These are phyloP conservation scores for Heliothis virescens DNA, from an alignment of 1,140 invertebrate species.

Conservation along the genomic window DNA sequence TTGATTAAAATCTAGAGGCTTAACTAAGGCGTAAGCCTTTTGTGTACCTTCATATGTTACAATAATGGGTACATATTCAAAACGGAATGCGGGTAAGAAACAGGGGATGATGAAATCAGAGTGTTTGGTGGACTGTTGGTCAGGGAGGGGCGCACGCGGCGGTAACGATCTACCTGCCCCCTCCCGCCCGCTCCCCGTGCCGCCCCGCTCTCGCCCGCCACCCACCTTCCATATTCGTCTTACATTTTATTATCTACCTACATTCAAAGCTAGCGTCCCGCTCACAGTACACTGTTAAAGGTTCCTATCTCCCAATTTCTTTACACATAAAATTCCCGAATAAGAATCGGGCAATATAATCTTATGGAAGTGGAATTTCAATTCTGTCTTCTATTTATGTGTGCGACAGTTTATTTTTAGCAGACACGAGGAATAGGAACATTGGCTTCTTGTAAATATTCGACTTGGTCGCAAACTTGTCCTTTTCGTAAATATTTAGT, in stretches of 20 bases:
- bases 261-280: slow-evolving; percentile 32
- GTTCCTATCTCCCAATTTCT: slow-evolving; percentile 40
- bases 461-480: background rate
- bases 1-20: slow-evolving; percentile 40
- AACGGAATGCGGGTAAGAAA: slow-evolving; percentile 36
- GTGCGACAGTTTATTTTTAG: slow-evolving; percentile 34
- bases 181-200: background rate
- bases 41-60: slow-evolving; percentile 37
- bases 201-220: background rate
- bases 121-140: slow-evolving; percentile 21
- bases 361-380: slow-evolving; percentile 42
- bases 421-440: slow-evolving; percentile 6
- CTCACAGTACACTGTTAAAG: slow-evolving; percentile 32
- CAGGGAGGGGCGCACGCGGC: slow-evolving; percentile 39
- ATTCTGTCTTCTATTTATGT: slow-evolving; percentile 40
- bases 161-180: slow-evolving; percentile 17
- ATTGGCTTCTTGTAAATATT: slow-evolving; percentile 6
- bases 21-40: slow-evolving; percentile 31
- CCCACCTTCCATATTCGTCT: slow-evolving; percentile 38
- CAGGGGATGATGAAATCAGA: slow-evolving; percentile 32
- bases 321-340: slow-evolving; percentile 39
- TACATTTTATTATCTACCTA: slow-evolving; percentile 45
- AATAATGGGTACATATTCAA: slow-evolving; percentile 34
- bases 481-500: background rate
- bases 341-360: slow-evolving; percentile 44